Evolutionary conservation across 2,797 vertebrate genomes (phyloP), one percentile per base, ranked within the genome.

Genomic region (Coregonus sp.): DNA sequence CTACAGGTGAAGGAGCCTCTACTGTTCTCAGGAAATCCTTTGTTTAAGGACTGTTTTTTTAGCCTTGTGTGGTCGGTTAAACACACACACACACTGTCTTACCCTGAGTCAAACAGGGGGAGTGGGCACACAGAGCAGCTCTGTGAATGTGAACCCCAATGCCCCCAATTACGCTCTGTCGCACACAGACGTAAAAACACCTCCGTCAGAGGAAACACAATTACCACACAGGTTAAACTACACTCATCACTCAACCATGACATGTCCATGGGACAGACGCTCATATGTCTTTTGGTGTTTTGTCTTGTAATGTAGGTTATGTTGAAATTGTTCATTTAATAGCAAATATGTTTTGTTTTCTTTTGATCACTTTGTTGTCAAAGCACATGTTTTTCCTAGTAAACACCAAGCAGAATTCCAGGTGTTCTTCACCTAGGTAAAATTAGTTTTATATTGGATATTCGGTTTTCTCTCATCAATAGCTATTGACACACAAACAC

Each of bases 21-120:
- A 75, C 67, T 76, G 78, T 79, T 76, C 81, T 76, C 82, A 90
- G 92, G 92, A 94, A 89, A 92, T 93, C 91, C 91, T 90, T 84
- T 92, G 89, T 93, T 90, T 85, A 72, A 82, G 51, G 79, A 81
- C 84, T 84, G 85, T 79, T 90, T 88, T 90, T 80, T 50, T 20
- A 84, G 73, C 80, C 74, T 71, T 75, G 63, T 76, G 79, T 73
- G 80, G 81, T 59, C 68, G 7, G 59, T n/a, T 47, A 33, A 16
- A 40, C 18, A 35, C 72, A 16, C 77, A 50, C 15, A 52, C 40
- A 75, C 47, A 33, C 63, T 4, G 12, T 65, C 61, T 65, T 65
- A 65, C 61, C 25, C 18, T 31, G 61, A 3, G 61, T 65, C 20
- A 65, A 65, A 6, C 54, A 56, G 18, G 54, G 54, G 25, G 61